Base-by-base conservation (phyloP, 2,797 vertebrate species). In the Masticophis lateralis region DNA sequence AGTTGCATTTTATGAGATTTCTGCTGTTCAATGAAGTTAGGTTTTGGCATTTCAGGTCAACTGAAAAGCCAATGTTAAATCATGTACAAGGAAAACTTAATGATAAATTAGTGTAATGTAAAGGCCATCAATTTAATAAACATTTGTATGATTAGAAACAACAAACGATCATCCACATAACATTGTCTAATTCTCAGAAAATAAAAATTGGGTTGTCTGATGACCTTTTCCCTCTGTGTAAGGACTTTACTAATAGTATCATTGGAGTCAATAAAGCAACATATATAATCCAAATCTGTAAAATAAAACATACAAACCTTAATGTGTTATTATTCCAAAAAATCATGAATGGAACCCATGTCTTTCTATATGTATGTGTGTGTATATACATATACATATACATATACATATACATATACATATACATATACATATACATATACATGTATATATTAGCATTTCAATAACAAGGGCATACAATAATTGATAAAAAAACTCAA, bases 1-100 rank as follows among this genome's bases (percentile, higher is more conserved):
- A 94, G 91, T 91, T 93, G 10, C 94, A 74, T 96, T 92, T 96
- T 95, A 92, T 32, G 37, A 22, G 3, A 22, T 22, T 79, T 43
- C 20, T 79, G 18, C 74, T 25, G 20, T 43, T 83, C 37, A 47
- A 0, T 83, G 9, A 47, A 83, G 37, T 83, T 83, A 20, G 37
- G 37, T 25, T 83, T 83, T 83, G 37, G 74, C 74, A 47, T 87
- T 90, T 37, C 89, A 87, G 60, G 10, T 59, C 89, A 69, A 12
- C 57, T 87, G 27, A 5, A 18, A 10, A 87, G 11, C 25, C 60
- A 89, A 6, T 88, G 32, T 92, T 59, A 89, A 87, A 51, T 86
- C 11, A 4, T 59, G 51, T 69, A 47, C 69, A 47, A 88, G 22
- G 27, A n/a, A 66, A 3, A 43, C n/a, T 28, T 86, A 47, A n/a